Conservation (phyloP, 2,888 invertebrate species). For the Limnephilus lunatus region DNA sequence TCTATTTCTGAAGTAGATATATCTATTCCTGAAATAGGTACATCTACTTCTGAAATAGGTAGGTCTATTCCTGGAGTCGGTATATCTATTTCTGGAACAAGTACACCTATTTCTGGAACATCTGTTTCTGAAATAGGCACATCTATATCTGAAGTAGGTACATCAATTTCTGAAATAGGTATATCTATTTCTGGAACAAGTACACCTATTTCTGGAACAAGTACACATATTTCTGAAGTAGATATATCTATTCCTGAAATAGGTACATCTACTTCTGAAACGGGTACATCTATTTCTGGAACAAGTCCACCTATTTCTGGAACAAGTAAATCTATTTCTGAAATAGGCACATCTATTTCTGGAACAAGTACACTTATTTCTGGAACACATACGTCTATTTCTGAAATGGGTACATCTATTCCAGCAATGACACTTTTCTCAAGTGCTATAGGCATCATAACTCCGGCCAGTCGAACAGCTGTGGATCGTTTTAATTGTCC, state of each 20-base stretch:
- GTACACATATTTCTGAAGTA: neutral
- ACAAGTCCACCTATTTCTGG: neutral
- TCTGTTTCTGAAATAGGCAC: neutral
- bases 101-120: conserved; percentile 2
- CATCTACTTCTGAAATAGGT: conserved; percentile 36
- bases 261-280: neutral
- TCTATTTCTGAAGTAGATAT: neutral
- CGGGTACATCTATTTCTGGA: neutral
- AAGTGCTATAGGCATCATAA: conserved; percentile 52
- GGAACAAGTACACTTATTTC: conserved; percentile 6
- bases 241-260: conserved; percentile 6
- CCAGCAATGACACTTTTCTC: conserved; percentile 64
- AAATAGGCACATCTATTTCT: neutral
- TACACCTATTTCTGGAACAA: conserved; percentile 48
- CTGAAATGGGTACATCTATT: conserved; percentile 46
- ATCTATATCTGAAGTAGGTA: neutral
- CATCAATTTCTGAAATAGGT: conserved; percentile 2
- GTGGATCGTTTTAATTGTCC: conserved; percentile 62
- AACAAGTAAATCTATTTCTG: conserved; percentile 5
- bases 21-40: conserved; percentile 25
- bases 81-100: neutral
- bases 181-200: neutral
- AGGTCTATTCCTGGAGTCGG: neutral
- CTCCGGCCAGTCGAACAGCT: conserved; percentile 63
- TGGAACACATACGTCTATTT: conserved; percentile 28